Base-by-base conservation (phyloP, 2,113 vertebrate species). In the Protobothrops mucrosquamatus region DNA sequence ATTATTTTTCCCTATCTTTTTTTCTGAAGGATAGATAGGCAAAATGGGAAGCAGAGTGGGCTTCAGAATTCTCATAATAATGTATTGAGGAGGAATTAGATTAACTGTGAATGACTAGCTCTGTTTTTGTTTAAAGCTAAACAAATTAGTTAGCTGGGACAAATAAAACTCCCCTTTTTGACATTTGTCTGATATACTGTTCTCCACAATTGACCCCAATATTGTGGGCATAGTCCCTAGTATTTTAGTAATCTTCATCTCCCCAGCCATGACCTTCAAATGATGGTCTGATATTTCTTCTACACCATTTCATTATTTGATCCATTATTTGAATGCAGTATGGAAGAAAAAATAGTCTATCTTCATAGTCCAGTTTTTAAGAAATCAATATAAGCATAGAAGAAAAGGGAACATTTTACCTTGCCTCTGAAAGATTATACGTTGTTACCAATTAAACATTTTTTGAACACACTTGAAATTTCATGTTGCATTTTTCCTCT, bases 391-490 rank as follows among this genome's bases (percentile, higher is more conserved):
- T 94, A 10, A 95, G 34, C 81, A 88, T 55, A 92, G 81, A 92
- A 43, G 29, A 88, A 85, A 95, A 94, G 0, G 10, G 89, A 95
- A 81, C 22, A 0, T 64, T 48, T 14, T 0, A 26, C 86, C 81
- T 39, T 87, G 61, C 87, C 15, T 86, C 39, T 94, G 88, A 94
- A 94, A 95, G 90, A 92, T 69, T 93, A 85, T 39, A 85, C 7
- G 91, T 46, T 92, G 29, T 51, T 93, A 94, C 74, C 91, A 94
- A 59, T 93, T 96, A 94, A 94, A 59, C 1, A 51, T 95, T 95
- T 51, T 90, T 91, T 92, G 54, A 93, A 29, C 54, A 24, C 59
- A 26, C 56, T 90, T 94, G 85, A 87, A 89, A 14, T 29, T 96
- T 96, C 61, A 86, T 23, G 57, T 93, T 87, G 57, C 87, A 91